Conservation (phyloP, 2,797 vertebrate species). For the Morus bassanus region DNA sequence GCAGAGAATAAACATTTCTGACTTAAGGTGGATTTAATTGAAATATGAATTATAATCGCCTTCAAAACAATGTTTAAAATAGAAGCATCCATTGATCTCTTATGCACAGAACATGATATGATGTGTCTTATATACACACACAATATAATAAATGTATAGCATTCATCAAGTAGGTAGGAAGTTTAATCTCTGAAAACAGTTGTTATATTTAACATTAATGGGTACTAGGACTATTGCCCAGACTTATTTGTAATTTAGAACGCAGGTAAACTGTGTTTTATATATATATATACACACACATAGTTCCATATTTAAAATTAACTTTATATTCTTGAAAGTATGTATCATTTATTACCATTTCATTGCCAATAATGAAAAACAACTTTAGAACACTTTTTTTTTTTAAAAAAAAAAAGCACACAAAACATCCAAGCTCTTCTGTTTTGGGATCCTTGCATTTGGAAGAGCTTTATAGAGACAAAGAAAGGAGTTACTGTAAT, state of each 20-base stretch:
- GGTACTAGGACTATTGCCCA: slow-evolving; percentile 7
- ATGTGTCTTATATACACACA: neutral
- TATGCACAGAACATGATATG: neutral
- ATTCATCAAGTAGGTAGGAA: slow-evolving; percentile 29
- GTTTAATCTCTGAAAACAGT: slow-evolving; percentile 38
- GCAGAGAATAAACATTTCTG: slow-evolving; percentile 13
- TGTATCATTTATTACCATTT: neutral
- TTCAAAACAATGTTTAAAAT: slow-evolving; percentile 25
- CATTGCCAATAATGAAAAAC: neutral
- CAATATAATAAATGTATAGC: neutral
- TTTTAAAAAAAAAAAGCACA: neutral
- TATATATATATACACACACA: neutral
- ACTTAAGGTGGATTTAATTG: slow-evolving; percentile 57
- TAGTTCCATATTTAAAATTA: neutral
- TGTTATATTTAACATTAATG: slow-evolving; percentile 56
- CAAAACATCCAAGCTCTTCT: neutral
- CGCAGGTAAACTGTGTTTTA: neutral
- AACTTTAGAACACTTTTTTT: neutral
- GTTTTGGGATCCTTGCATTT: neutral
- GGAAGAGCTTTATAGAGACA: neutral
- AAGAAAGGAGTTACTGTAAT: neutral
- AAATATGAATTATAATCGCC: slow-evolving; percentile 39
- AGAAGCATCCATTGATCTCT: slow-evolving; percentile 29
- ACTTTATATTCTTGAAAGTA: neutral
- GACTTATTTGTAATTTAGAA: slow-evolving; percentile 22